A percentile compares a stretch with the other conserved stretches of the same genome.
These are phyloP conservation scores for Oreonectes daqikongensis DNA, from an alignment of 2,797 vertebrate species.

Conservation along the genomic window DNA sequence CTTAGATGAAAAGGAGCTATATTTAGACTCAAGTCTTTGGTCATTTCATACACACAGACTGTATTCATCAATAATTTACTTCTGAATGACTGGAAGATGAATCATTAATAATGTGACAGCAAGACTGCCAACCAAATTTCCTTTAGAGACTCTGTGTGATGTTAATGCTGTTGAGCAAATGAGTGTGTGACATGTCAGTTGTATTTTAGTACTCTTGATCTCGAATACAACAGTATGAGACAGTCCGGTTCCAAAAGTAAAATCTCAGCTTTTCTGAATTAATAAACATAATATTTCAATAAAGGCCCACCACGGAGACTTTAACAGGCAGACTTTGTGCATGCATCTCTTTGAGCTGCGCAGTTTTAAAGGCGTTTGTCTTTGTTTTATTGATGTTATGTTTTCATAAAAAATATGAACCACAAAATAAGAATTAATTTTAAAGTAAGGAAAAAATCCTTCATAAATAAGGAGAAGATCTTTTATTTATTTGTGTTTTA, in stretches of 20 bases:
- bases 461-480: no score
- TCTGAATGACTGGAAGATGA: constrained; percentile 52
- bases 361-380: no score
- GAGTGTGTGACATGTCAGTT: constrained; percentile 5
- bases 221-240: neutral
- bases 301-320: no score
- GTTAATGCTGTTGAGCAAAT: neutral
- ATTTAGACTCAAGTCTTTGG: constrained; percentile 24
- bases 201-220: neutral
- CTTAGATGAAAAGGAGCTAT: constrained; percentile 2
- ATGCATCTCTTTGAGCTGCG: no score
- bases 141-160: neutral
- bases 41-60: constrained; percentile 26
- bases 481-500: no score
- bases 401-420: no score
- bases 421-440: no score
- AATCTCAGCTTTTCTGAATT: no score
- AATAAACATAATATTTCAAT: no score
- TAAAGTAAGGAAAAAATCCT: no score
- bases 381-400: no score
- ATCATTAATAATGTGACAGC: constrained; percentile 58
- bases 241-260: neutral
- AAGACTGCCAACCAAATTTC: constrained; percentile 36
- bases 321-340: no score
- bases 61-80: constrained; percentile 54